Evolutionary conservation across 2,797 vertebrate species (phyloP), one percentile per base, ranked within the genome.

Genomic region (Sebastes trivittatus): DNA sequence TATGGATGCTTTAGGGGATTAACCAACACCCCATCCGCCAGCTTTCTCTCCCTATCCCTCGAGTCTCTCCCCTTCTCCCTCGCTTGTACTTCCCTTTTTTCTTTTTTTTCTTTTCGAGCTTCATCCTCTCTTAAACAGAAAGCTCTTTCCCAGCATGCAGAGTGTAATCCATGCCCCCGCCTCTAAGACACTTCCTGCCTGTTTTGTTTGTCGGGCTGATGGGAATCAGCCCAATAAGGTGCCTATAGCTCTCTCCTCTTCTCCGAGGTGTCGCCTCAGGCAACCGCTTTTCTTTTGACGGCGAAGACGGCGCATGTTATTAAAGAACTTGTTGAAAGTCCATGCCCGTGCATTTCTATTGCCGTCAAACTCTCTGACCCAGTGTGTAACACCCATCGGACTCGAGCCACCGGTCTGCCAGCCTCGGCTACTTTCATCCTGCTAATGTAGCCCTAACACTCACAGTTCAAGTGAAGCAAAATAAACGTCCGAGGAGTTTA

Each of bases 1-100:
- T 94, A 94, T 93, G 93, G 92, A 95, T 94, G 93, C 93, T 95
- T 95, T 84, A 91, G 93, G 91, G 94, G 95, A 96, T 95, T 96
- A 95, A 81, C 77, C 87, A 88, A 89, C 89, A 87, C 82, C 86
- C 83, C 23, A 22, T 82, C 72, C 59, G 49, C 79, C 69, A 76
- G 83, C 79, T 85, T 73, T 85, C 72, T 81, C 82, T 77, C 69
- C 66, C 55, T 32, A 18, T 83, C 68, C 78, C 66, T 80, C 9
- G 9, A 68, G 56, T 82, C 72, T 63, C 62, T 80, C 85, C 85
- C 34, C 69, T 73, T 71, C 81, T 78, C 69, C 49, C 71, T 71
- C 60, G 23, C 82, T 65, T 81, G 56, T 74, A 59, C 87, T 87
- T 82, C 77, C 84, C 81, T 52, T 46, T 42, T 46, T 52, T 38